Evolutionary conservation across 2,888 invertebrate species (phyloP), one percentile per base, ranked within the genome.

Genomic region (Microplitis manilae): DNA sequence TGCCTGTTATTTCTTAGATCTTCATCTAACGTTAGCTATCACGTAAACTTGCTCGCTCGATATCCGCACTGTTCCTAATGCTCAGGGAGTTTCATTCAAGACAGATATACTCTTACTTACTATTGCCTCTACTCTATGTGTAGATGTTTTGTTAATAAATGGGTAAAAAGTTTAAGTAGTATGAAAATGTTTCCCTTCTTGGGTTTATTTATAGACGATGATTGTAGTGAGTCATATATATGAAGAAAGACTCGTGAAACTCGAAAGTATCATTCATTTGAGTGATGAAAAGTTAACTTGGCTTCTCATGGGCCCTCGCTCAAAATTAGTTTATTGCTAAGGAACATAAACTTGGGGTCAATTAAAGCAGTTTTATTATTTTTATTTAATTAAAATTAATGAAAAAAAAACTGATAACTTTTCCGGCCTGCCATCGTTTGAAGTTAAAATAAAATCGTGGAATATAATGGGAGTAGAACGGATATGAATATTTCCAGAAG

Each of bases 1-100:
- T 50, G 50, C 50, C 50, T 50, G 50, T 50, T 50, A 50, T 70
- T 68, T 68, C 68, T 40, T 59, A 20, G 30, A 70, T 70, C 15
- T 70, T 68, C 40, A 20, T 70, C 20, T 6, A 68, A 20, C 60
- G 15, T 13, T 9, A 50, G 50, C 70, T 17, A 59, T 17, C 17
- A 60, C 15, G 20, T 68, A 59, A 70, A 70, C 70, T 70, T 70
- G 13, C 5, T 70, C 70, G 60, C 40, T 39, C 39, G 68, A 68
- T 41, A 40, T 15, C 39, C 39, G 13, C 68, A 40, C 38, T 41
- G 38, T 30, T 30, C 30, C 30, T 30, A 30, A 30, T 30, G 30
- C 30, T 30, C 30, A 30, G 30, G 30, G 30, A 30, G 30, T 30
- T 30, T 30, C 30, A 30, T 30, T 30, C 30, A 30, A 30, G 30